Evolutionary conservation across 1,140 invertebrate species (phyloP).

Genomic region (Drosophila kanapiae): DNA sequence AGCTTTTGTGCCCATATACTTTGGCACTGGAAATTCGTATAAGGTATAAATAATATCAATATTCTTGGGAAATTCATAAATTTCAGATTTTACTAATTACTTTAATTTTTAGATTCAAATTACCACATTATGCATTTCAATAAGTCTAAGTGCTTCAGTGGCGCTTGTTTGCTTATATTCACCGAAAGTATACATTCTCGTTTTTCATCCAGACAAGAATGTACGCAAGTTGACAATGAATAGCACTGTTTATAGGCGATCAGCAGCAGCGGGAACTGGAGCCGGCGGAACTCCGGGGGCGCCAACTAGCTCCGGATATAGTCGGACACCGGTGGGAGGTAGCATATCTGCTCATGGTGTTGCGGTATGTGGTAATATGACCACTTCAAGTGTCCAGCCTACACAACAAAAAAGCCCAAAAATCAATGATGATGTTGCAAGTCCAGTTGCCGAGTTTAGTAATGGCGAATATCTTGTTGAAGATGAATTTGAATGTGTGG

Average conservation of each 20-base stretch:
- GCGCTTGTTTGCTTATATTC: constrained; percentile 91
- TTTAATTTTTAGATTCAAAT: constrained; percentile 88
- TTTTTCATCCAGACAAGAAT: constrained; percentile 92
- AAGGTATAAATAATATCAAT: constrained; percentile 76
- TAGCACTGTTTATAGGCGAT: constrained; percentile 85
- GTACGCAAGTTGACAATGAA: constrained; percentile 87
- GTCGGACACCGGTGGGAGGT: constrained; percentile 45
- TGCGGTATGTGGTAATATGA: constrained; percentile 18
- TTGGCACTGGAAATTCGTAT: constrained; percentile 88
- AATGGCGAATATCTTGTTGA: constrained; percentile 18
- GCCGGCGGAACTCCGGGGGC: constrained; percentile 27
- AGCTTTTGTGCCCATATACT: constrained; percentile 95
- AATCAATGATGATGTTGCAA: constrained; percentile 11
- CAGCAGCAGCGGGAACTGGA: constrained; percentile 56
- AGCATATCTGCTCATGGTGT: constrained; percentile 1
- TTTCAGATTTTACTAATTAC: neutral
- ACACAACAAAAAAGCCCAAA: constrained; percentile 40
- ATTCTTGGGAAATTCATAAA: neutral
- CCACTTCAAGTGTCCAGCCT: constrained; percentile 25
- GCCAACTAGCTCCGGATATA: constrained; percentile 54
- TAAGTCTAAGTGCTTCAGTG: constrained; percentile 92
- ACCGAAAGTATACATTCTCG: constrained; percentile 91
- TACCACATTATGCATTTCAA: constrained; percentile 92
- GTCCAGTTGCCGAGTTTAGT: constrained; percentile 25
- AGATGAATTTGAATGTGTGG: constrained; percentile 27